Percentiles rank a stretch among this genome's conserved stretches.
Evolutionary conservation across 2,888 invertebrate species (phyloP).

Genomic region (Platerodrilus igneus): DNA sequence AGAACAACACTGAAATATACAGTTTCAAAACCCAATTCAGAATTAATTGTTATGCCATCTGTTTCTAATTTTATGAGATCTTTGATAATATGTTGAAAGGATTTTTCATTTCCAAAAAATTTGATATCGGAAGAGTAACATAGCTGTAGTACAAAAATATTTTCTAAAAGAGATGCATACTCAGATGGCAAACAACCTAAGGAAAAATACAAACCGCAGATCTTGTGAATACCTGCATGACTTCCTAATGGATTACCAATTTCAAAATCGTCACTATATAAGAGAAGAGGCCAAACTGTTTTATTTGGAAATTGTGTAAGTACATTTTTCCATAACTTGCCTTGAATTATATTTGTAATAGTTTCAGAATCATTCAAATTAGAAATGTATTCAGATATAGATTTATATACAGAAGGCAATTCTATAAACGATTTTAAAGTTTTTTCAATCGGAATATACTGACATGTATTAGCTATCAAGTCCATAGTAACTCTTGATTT

Average conservation of each 20-base stretch:
- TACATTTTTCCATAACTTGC: conserved; percentile 4
- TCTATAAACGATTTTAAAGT: conserved; percentile 10
- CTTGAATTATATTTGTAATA: neutral
- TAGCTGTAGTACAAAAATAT: conserved; percentile 9
- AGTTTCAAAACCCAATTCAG: neutral
- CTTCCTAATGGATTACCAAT: conserved; percentile 2
- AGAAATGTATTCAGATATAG: conserved; percentile 2
- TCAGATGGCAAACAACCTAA: conserved; percentile 8
- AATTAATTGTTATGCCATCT: conserved; percentile 1
- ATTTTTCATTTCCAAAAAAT: conserved; percentile 3
- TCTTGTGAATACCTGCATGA: conserved; percentile 6
- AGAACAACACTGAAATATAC: neutral
- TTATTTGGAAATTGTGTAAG: neutral
- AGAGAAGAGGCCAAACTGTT: neutral
- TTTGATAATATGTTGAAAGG: too few species aligned
- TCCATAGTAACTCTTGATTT: neutral
- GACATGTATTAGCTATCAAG: neutral
- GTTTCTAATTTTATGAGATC: conserved; percentile 7
- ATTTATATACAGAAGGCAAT: conserved; percentile 5
- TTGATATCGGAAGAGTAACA: conserved; percentile 3
- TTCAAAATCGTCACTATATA: conserved; percentile 3
- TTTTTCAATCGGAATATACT: conserved; percentile 4
- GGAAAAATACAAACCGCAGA: conserved; percentile 7
- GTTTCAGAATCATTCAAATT: neutral
- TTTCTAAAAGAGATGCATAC: conserved; percentile 5